phyloP scores from a whole-genome alignment of 92 coral and sea anemone genomes.

The Epizoanthus rinbou region DNA sequence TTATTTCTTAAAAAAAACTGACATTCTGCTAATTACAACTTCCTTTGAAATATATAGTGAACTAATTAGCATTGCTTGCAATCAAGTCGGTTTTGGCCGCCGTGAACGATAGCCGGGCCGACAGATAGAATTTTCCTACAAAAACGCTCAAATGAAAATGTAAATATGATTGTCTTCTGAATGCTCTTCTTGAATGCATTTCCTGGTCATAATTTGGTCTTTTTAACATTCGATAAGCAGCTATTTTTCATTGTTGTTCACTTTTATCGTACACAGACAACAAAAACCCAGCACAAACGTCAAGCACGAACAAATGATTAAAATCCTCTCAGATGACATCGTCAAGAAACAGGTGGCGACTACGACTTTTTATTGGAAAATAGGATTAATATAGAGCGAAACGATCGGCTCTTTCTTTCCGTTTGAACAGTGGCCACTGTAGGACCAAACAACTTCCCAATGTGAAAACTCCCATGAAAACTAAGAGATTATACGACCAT shows the following conservation, averaged over 20 bases:
- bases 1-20: not conserved
- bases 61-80: constrained; percentile 23
- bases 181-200: not conserved
- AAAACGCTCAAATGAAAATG: not conserved
- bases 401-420: not conserved
- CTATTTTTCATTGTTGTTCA: not conserved
- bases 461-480: not conserved
- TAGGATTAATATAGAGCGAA: not conserved
- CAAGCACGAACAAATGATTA: constrained; percentile 7
- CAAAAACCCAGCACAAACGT: constrained; percentile 16
- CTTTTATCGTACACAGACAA: not conserved
- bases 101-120: not conserved
- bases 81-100: not conserved
- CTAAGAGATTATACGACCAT: not conserved
- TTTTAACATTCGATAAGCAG: constrained; percentile 17
- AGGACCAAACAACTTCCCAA: not conserved
- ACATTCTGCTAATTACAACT: not conserved
- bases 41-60: not conserved
- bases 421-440: not conserved
- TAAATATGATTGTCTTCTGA: not conserved
- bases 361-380: constrained; percentile 2
- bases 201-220: not conserved
- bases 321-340: constrained; percentile 11
- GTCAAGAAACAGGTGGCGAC: constrained; percentile 26
- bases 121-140: not conserved